Base-by-base conservation (phyloP, 2,797 vertebrate genomes). In the Ptychadena robeensis region DNA sequence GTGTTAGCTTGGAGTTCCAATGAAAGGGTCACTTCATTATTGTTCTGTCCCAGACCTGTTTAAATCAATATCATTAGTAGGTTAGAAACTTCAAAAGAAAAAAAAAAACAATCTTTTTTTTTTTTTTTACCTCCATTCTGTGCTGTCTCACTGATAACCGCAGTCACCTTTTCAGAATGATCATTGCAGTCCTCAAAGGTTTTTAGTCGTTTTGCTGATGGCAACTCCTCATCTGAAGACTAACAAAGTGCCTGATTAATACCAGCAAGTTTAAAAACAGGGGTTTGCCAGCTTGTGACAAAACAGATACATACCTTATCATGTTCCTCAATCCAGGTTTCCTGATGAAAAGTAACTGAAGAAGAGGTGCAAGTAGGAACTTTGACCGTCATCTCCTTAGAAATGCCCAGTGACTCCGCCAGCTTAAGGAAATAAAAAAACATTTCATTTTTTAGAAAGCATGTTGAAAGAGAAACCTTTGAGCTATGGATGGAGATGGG, bases 381-480 rank as follows among this genome's bases (percentile, higher is more conserved):
- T 28, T 88, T 88, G 89, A 91, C 91, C 82, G 93, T 89, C 83
- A 94, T 91, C 12, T 89, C 86, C 64, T 95, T 94, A 38, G 93
- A 89, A 89, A 98, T 95, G 85, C 96, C 97, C 35, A 98, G 85
- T 3, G 94, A 97, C 88, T 95, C 90, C 9, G 96, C 96, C 48
- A 98, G 96, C 97, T 99, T 86, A 31, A 85, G 32, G 84, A 59
- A 85, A 80, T 86, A 65, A 82, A 83, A 48, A 40, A 40, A 40
- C n/a, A n/a, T n/a, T n/a, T n/a, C n/a, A n/a, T n/a, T n/a, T n/a
- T n/a, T n/a, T n/a, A n/a, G n/a, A n/a, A n/a, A n/a, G n/a, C n/a
- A n/a, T n/a, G n/a, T n/a, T n/a, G n/a, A n/a, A n/a, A n/a, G n/a
- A n/a, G n/a, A n/a, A n/a, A n/a, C n/a, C n/a, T n/a, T n/a, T n/a